phyloP scores from a whole-genome alignment of 2,797 vertebrate genomes.

The Vultur gryphus region DNA sequence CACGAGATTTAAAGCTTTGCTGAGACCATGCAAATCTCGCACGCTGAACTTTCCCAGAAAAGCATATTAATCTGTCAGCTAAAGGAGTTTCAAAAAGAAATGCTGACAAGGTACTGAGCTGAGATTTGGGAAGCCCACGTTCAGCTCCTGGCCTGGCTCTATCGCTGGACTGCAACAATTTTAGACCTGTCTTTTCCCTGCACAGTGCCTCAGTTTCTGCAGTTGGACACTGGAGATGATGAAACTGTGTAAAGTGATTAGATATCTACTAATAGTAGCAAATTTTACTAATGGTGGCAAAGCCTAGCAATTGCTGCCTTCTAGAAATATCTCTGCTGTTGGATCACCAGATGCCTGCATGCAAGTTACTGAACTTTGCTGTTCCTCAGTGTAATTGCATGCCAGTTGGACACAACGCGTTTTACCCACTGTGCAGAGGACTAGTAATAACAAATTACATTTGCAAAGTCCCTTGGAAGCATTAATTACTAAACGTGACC shows the following conservation, averaged over 20 bases:
- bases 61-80: not conserved
- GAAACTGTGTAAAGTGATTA: not conserved
- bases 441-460: not conserved
- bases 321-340: not conserved
- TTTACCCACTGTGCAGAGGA: not conserved
- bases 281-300: not conserved
- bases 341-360: not conserved
- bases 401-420: not conserved
- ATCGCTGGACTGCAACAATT: not conserved
- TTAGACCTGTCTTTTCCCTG: not conserved
- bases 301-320: not conserved
- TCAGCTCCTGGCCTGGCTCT: not conserved
- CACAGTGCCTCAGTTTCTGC: not conserved
- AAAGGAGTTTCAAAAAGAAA: not conserved
- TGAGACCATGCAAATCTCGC: not conserved
- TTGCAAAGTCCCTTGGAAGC: not conserved
- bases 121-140: not conserved
- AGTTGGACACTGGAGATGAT: not conserved
- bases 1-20: not conserved
- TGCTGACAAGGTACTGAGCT: not conserved
- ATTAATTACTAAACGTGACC: not conserved
- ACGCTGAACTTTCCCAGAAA: not conserved
- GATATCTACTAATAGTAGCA: not conserved
- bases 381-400: not conserved
- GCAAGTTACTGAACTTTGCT: not conserved